phyloP scores from a whole-genome alignment of 2,113 vertebrate species.

The Reinhardtius hippoglossoides region DNA sequence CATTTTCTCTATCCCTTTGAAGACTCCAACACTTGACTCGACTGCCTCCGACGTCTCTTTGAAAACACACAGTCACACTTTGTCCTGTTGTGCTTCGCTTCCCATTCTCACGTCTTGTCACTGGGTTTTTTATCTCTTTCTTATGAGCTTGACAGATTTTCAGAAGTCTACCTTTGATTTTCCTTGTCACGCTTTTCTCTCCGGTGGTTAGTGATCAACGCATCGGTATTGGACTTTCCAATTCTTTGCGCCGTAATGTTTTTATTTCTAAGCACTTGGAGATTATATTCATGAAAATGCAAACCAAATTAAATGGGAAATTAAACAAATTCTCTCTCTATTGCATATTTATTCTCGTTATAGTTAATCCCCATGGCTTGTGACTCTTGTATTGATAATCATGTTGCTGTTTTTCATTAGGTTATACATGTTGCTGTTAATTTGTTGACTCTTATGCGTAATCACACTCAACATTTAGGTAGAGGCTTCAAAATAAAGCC shows the following conservation, averaged over 20 bases:
- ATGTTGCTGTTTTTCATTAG: too few species aligned
- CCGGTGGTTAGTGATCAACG: slow-evolving; percentile 18
- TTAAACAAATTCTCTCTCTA: neutral
- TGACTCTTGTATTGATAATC: too few species aligned
- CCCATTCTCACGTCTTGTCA: slow-evolving; percentile 7
- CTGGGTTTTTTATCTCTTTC: slow-evolving; percentile 1
- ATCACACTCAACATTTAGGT: too few species aligned
- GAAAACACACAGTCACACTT: neutral
- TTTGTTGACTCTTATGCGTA: too few species aligned
- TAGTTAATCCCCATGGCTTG: slow-evolving; percentile 1
- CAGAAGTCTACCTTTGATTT: slow-evolving; percentile 2
- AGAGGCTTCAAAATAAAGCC: too few species aligned
- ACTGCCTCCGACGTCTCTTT: neutral
- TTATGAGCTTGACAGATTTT: slow-evolving; percentile 22
- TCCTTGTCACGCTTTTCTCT: slow-evolving; percentile 9
- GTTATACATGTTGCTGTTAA: too few species aligned
- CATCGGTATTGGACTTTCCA: neutral
- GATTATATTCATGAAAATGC: neutral
- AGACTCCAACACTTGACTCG: slow-evolving; percentile 3
- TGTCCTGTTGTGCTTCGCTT: neutral
- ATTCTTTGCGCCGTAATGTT: neutral
- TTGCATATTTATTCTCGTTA: neutral
- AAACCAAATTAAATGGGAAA: neutral
- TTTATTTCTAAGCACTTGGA: slow-evolving; percentile 33
- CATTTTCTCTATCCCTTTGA: slow-evolving; percentile 12